Conservation (phyloP, 2,113 vertebrate species). For the Pleuronectes platessa region DNA sequence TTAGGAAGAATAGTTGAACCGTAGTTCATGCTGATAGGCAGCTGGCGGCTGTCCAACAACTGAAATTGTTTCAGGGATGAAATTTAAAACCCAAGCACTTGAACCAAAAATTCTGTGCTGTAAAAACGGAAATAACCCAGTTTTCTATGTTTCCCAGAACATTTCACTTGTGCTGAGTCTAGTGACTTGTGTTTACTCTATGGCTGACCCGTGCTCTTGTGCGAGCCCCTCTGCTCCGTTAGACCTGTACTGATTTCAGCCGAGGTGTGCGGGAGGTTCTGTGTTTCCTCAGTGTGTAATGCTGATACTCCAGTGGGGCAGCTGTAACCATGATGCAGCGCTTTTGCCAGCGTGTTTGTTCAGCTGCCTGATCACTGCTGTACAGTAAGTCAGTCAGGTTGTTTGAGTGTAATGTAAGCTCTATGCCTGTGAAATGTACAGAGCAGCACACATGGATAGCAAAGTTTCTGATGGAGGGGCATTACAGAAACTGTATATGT, state of each 20-base stretch:
- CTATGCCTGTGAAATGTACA: conserved; percentile 4
- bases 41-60: conserved; percentile 39
- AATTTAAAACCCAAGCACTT: conserved; percentile 29
- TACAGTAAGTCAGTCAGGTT: conserved; percentile 41
- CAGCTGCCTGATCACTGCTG: conserved; percentile 76
- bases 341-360: conserved; percentile 79
- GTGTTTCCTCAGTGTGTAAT: conserved; percentile 52
- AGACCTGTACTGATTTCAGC: neutral
- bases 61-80: conserved; percentile 18
- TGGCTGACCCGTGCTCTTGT: neutral
- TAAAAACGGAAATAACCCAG: neutral
- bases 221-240: neutral
- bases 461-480: neutral
- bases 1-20: conserved; percentile 16
- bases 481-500: neutral
- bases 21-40: conserved; percentile 24
- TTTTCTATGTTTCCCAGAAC: neutral
- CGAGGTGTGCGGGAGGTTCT: conserved; percentile 8
- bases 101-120: neutral
- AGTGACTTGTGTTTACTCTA: neutral
- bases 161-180: conserved; percentile 8
- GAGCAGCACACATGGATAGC: neutral
- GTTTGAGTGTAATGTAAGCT: conserved; percentile 17
- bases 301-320: conserved; percentile 23
- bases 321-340: conserved; percentile 69